phyloP scores from a whole-genome alignment of 2,888 invertebrate genomes.

The Eilema depressum region DNA sequence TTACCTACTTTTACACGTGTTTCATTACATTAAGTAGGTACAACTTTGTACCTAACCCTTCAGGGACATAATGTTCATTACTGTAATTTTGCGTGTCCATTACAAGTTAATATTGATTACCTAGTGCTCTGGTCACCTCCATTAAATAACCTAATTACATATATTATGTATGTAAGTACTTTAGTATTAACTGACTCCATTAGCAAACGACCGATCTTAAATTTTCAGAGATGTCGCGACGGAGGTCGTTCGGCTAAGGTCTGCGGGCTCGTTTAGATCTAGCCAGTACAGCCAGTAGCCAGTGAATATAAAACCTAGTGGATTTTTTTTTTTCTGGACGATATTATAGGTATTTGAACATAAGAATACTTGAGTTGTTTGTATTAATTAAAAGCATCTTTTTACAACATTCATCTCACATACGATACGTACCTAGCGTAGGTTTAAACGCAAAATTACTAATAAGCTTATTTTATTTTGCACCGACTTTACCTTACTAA shows the following conservation, averaged over 20 bases:
- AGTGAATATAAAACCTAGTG: neutral
- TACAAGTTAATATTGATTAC: slow-evolving; percentile 10
- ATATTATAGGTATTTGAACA: neutral
- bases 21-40: neutral
- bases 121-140: slow-evolving; percentile 2
- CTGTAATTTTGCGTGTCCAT: neutral
- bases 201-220: slow-evolving; percentile 6
- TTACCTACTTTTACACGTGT: neutral
- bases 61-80: neutral
- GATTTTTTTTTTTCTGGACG: neutral
- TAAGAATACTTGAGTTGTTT: neutral
- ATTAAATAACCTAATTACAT: neutral
- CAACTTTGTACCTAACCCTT: neutral
- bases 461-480: neutral
- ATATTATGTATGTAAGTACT: neutral
- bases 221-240: slow-evolving; percentile 21
- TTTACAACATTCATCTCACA: no score
- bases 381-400: no score
- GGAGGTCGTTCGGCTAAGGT: slow-evolving; percentile 20
- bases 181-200: neutral
- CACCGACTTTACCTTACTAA: neutral
- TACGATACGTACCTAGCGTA: no score
- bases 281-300: neutral
- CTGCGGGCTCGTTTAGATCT: slow-evolving; percentile 14
- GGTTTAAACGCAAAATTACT: neutral